Conservation (phyloP, 2,113 vertebrate species). For the Collichthys lucidus region DNA sequence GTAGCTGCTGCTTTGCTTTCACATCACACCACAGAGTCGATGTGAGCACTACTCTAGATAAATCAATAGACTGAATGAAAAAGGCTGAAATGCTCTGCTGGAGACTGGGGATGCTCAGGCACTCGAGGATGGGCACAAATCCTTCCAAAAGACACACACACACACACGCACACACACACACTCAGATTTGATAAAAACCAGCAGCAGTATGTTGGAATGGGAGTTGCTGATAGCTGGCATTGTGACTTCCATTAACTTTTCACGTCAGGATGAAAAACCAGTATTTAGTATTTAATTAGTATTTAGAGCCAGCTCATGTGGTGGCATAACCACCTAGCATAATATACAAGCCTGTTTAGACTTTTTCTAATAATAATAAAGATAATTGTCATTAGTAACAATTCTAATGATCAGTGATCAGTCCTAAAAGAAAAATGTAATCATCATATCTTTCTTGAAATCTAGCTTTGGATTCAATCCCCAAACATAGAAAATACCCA, state of each 20-base stretch:
- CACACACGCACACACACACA: conserved; percentile 1
- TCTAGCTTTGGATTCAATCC: not conserved
- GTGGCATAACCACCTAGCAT: not conserved
- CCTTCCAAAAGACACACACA: conserved; percentile 3
- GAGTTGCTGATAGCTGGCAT: not conserved
- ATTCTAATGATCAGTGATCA: not conserved
- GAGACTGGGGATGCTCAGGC: conserved; percentile 22
- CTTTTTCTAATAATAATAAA: not conserved
- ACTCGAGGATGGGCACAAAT: conserved; percentile 20
- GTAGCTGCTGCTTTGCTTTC: conserved; percentile 36
- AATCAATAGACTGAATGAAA: conserved; percentile 47
- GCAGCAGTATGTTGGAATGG: not conserved
- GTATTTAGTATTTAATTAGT: too few relatives aligned
- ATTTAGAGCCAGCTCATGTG: not conserved
- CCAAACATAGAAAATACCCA: not conserved
- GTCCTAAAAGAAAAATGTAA: not conserved
- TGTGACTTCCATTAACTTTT: not conserved
- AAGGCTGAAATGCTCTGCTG: conserved; percentile 35
- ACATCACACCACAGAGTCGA: conserved; percentile 31
- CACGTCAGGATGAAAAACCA: too few relatives aligned
- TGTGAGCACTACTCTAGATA: conserved; percentile 13
- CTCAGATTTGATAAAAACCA: not conserved
- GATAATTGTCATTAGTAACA: not conserved
- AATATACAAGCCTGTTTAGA: not conserved
- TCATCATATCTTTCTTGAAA: not conserved